phyloP scores from a whole-genome alignment of 1,140 invertebrate species.

The Apis cerana region DNA sequence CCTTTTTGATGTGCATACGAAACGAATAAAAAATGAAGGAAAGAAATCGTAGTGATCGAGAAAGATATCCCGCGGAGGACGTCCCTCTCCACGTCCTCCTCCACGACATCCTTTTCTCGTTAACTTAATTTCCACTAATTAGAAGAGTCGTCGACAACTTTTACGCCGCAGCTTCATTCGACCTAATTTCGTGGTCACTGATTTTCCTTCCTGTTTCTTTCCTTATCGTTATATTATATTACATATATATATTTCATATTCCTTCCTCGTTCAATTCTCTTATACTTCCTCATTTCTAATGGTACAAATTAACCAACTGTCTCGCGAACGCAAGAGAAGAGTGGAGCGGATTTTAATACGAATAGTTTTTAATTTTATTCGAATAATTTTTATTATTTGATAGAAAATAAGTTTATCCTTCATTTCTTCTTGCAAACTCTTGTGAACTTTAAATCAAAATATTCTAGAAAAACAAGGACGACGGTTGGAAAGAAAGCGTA shows the following conservation, averaged over 20 bases:
- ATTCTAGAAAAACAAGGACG: too few species aligned
- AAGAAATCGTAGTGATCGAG: constrained; percentile 8
- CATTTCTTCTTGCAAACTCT: too few species aligned
- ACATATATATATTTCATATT: too few species aligned
- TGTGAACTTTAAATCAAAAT: too few species aligned
- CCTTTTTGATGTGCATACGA: not conserved
- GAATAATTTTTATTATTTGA: not conserved
- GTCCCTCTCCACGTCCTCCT: constrained; percentile 18
- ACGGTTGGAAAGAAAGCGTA: too few species aligned
- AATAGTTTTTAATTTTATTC: not conserved
- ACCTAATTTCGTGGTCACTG: constrained; percentile 32
- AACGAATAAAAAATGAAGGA: not conserved
- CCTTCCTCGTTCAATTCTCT: too few species aligned
- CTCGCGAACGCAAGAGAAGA: not conserved
- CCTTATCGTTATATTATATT: not conserved
- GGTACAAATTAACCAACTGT: too few species aligned
- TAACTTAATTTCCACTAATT: constrained; percentile 51
- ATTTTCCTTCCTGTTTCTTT: constrained; percentile 8
- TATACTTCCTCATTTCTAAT: too few species aligned
- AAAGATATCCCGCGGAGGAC: constrained; percentile 21
- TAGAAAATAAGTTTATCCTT: too few species aligned
- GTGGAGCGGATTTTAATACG: not conserved
- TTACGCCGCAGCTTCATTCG: constrained; percentile 24
- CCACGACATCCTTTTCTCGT: constrained; percentile 41
- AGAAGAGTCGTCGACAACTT: constrained; percentile 36